Percentiles rank a stretch among this genome's conserved stretches.
Evolutionary conservation across 2,113 vertebrate genomes (phyloP).

Genomic region (Melospiza melodia): DNA sequence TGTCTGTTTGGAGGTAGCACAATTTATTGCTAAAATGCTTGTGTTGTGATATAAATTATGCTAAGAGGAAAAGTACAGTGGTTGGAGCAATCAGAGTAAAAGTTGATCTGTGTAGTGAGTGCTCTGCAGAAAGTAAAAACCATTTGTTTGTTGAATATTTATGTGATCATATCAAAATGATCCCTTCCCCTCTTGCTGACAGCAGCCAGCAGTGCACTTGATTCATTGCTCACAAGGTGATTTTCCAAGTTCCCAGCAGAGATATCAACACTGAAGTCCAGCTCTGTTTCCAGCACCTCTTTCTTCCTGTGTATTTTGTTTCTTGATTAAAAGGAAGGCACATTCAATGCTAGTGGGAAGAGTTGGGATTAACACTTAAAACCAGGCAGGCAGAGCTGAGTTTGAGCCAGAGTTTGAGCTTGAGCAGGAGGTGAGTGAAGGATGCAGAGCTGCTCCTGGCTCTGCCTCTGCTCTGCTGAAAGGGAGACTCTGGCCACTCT

Average conservation of each 20-base stretch:
- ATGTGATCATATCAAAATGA: background rate
- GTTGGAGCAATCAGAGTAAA: background rate
- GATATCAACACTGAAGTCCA: background rate
- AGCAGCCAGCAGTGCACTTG: background rate
- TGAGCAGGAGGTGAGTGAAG: background rate
- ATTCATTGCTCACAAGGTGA: background rate
- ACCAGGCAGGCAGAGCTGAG: background rate
- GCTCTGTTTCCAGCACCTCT: background rate
- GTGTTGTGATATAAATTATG: background rate
- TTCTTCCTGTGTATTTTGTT: background rate
- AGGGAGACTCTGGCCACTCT: background rate
- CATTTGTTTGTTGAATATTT: background rate
- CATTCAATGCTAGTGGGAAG: background rate
- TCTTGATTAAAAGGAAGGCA: background rate
- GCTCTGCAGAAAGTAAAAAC: background rate
- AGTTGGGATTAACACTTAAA: background rate
- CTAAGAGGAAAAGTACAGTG: background rate
- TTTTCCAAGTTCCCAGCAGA: background rate
- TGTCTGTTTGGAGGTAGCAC: background rate
- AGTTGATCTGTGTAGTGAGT: background rate
- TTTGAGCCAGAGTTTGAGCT: background rate
- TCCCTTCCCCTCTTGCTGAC: background rate
- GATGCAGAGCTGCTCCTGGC: background rate
- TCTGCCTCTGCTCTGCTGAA: background rate
- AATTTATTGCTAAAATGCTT: background rate